Evolutionary conservation across 2,888 invertebrate genomes (phyloP).

Genomic region (Drosophila cracens): DNA sequence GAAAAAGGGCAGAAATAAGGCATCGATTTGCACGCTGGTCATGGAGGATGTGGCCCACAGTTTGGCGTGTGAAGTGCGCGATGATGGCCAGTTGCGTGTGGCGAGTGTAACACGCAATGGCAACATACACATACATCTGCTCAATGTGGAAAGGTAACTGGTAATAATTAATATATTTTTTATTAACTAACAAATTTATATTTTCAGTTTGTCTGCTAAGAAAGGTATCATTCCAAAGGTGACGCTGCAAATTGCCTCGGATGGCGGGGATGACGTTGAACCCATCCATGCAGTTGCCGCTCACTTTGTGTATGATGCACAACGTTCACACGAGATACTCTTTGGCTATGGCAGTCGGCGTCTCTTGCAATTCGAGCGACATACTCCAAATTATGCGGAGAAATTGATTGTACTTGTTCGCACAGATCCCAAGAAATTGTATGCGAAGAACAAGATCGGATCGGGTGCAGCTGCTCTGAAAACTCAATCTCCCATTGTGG

Average conservation of each 20-base stretch:
- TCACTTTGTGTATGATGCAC: conserved; percentile 76
- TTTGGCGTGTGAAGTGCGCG: conserved; percentile 86
- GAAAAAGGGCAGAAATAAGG: conserved; percentile 85
- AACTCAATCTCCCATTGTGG: conserved; percentile 72
- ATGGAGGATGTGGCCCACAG: conserved; percentile 89
- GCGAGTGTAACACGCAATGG: conserved; percentile 90
- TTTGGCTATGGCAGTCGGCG: conserved; percentile 87
- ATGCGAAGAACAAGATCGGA: conserved; percentile 59
- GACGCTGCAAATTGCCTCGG: conserved; percentile 87
- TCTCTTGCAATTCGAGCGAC: conserved; percentile 87
- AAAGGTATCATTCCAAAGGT: conserved; percentile 89
- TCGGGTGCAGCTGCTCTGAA: conserved; percentile 67
- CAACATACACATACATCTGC: conserved; percentile 91
- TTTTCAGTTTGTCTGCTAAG: conserved; percentile 80
- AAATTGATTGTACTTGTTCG: conserved; percentile 86
- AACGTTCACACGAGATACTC: conserved; percentile 85
- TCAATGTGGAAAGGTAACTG: conserved; percentile 89
- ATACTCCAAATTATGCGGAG: conserved; percentile 86
- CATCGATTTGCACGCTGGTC: conserved; percentile 87
- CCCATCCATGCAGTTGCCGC: conserved; percentile 87
- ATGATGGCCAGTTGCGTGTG: conserved; percentile 86
- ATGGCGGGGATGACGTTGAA: conserved; percentile 86
- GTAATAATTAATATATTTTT: accelerated
- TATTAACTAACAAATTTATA: not conserved
- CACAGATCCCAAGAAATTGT: conserved; percentile 80